These are phyloP conservation scores for Drosophila fungiperda DNA, from an alignment of 2,888 invertebrate species.

Conservation along the genomic window DNA sequence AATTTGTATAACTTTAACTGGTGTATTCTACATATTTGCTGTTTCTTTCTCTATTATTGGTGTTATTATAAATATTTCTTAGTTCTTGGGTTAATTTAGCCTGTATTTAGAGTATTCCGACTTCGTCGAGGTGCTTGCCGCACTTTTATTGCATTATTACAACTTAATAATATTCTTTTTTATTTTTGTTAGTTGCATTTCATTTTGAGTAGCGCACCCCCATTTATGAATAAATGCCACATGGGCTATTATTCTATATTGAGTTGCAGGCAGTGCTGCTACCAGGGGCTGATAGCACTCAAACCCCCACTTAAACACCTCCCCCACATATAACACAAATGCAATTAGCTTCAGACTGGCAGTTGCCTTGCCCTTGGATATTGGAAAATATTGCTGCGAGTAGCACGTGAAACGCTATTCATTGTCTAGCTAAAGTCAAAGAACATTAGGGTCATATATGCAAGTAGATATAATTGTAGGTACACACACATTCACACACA, in stretches of 20 bases:
- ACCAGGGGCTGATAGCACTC: slow-evolving; percentile 19
- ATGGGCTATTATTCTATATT: slow-evolving; percentile 37
- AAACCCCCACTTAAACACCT: no score
- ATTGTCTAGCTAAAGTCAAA: slow-evolving; percentile 50
- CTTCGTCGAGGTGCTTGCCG: not conserved
- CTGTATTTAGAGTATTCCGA: not conserved
- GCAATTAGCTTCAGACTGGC: slow-evolving; percentile 50
- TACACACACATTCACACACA: slow-evolving; percentile 2
- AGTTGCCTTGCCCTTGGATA: slow-evolving; percentile 60
- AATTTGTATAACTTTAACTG: not conserved
- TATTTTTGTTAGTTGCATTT: slow-evolving; percentile 43
- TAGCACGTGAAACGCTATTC: slow-evolving; percentile 55
- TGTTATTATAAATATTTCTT: not conserved
- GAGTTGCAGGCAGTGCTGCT: slow-evolving; percentile 25
- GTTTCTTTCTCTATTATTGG: not conserved
- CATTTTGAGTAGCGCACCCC: slow-evolving; percentile 38
- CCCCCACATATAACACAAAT: slow-evolving; percentile 2
- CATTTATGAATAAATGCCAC: slow-evolving; percentile 39
- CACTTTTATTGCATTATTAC: slow-evolving; percentile 14
- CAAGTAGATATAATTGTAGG: not conserved
- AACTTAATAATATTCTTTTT: slow-evolving; percentile 33
- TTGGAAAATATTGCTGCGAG: slow-evolving; percentile 54
- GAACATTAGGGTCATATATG: slow-evolving; percentile 40
- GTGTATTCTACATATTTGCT: not conserved
- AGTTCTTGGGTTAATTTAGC: not conserved